These are phyloP conservation scores for Petrocephalus microphthalmus DNA, from an alignment of 2,113 vertebrate genomes.

Conservation along the genomic window DNA sequence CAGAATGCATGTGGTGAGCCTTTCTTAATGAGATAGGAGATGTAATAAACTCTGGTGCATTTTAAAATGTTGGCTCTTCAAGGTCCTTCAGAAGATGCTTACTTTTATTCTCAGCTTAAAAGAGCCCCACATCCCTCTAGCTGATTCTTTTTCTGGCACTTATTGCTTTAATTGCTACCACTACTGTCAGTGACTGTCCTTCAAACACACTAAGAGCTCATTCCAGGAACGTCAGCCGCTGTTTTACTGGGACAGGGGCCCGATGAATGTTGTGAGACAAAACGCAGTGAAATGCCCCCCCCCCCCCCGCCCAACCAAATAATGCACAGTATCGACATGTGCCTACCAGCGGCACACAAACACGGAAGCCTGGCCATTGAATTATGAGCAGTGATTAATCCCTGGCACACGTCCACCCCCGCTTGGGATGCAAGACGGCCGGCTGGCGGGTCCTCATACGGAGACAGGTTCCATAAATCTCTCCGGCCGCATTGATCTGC, in stretches of 20 bases:
- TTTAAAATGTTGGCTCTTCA: background rate
- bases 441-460: slow-evolving; percentile 4
- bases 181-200: background rate
- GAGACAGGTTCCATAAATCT: slow-evolving; percentile 18
- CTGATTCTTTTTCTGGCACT: background rate
- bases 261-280: slow-evolving; percentile 2
- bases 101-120: slow-evolving; percentile 4
- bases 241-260: background rate
- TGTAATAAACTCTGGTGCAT: background rate
- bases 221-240: background rate
- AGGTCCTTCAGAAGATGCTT: background rate
- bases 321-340: slow-evolving; percentile 4
- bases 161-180: background rate
- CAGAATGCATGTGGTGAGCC: background rate
- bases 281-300: background rate
- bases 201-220: background rate
- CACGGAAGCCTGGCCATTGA: background rate
- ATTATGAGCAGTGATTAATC: slow-evolving; percentile 21
- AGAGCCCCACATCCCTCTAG: background rate
- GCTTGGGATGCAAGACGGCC: slow-evolving; percentile 6
- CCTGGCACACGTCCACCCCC: slow-evolving; percentile 9
- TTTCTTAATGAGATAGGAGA: background rate
- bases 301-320: background rate
- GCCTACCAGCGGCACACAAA: background rate
- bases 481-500: slow-evolving; percentile 14